These are phyloP conservation scores for Idaea aversata DNA, from an alignment of 2,888 invertebrate genomes.

Conservation along the genomic window DNA sequence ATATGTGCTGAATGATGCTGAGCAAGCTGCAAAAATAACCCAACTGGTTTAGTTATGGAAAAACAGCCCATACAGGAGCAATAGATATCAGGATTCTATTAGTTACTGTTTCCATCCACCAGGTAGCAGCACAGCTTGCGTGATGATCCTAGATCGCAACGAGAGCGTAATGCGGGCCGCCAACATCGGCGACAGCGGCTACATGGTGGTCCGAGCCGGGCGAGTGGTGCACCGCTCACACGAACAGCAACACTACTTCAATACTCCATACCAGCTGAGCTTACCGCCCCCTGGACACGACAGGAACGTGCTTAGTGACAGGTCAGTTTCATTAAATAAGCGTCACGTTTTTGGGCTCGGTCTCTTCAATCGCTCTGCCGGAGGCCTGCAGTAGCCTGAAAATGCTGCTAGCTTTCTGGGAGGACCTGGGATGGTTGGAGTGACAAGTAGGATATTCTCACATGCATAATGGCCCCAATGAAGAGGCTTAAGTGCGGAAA, in stretches of 20 bases:
- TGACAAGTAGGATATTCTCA: too few relatives aligned
- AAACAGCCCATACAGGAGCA: slow-evolving; percentile 77
- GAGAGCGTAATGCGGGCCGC: slow-evolving; percentile 96
- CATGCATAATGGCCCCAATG: too few relatives aligned
- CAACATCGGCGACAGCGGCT: slow-evolving; percentile 99
- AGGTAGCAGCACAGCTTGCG: slow-evolving; percentile 99
- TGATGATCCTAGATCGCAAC: slow-evolving; percentile 94
- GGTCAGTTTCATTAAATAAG: slow-evolving; percentile 63
- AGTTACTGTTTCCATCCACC: slow-evolving; percentile 39
- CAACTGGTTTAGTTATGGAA: too few relatives aligned
- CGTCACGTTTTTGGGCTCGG: too few relatives aligned
- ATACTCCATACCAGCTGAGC: slow-evolving; percentile 98
- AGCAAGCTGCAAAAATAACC: too few relatives aligned
- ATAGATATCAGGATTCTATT: slow-evolving; percentile 95
- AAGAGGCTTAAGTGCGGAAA: too few relatives aligned
- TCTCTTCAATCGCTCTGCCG: too few relatives aligned
- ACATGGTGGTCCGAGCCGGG: slow-evolving; percentile 93
- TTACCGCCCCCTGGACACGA: slow-evolving; percentile 95
- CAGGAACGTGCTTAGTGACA: slow-evolving; percentile 93
- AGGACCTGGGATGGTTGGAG: too few relatives aligned
- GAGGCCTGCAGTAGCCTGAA: too few relatives aligned
- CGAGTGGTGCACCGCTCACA: slow-evolving; percentile 94
- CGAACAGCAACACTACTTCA: slow-evolving; percentile 99
- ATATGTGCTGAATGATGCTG: too few relatives aligned
- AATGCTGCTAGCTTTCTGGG: too few relatives aligned